phyloP scores from a whole-genome alignment of 2,888 invertebrate genomes.

The Tanytarsus gracilentus region DNA sequence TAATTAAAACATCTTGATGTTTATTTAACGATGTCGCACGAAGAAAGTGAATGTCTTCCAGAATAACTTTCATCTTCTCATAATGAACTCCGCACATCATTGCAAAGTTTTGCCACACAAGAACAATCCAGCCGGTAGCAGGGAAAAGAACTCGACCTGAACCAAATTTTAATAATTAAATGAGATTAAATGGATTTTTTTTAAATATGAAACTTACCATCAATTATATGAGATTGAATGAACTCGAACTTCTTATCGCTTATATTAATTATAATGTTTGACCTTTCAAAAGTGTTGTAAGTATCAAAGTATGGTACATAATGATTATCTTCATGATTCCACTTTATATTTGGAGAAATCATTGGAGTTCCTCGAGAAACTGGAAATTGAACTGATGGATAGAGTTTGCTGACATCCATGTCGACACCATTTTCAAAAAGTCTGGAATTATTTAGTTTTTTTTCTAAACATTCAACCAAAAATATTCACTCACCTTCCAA shows the following conservation, averaged over 20 bases:
- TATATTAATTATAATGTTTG: slow-evolving; percentile 51
- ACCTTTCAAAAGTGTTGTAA: slow-evolving; percentile 57
- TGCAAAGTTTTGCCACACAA: slow-evolving; percentile 69
- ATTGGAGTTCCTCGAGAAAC: too few species aligned
- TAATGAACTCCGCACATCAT: slow-evolving; percentile 52
- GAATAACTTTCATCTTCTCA: slow-evolving; percentile 65
- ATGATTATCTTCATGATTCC: slow-evolving; percentile 79
- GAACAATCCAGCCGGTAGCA: slow-evolving; percentile 70
- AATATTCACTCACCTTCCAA: slow-evolving; percentile 44
- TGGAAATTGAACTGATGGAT: slow-evolving; percentile 66
- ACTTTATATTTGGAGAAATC: slow-evolving; percentile 70
- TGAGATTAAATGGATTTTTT: not conserved
- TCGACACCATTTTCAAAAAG: slow-evolving; percentile 69
- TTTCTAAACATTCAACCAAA: not conserved
- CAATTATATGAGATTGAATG: slow-evolving; percentile 71
- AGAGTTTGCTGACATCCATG: slow-evolving; percentile 64
- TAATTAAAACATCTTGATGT: slow-evolving; percentile 48
- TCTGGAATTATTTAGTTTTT: slow-evolving; percentile 44
- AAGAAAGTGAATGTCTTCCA: slow-evolving; percentile 75
- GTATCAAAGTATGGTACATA: slow-evolving; percentile 59
- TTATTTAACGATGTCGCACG: slow-evolving; percentile 71
- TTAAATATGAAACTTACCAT: slow-evolving; percentile 52
- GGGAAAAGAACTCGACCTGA: slow-evolving; percentile 67
- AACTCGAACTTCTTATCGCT: slow-evolving; percentile 60
- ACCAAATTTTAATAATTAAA: not conserved